phyloP scores from a whole-genome alignment of 1,140 invertebrate genomes.

The Brachionus plicatilis region DNA sequence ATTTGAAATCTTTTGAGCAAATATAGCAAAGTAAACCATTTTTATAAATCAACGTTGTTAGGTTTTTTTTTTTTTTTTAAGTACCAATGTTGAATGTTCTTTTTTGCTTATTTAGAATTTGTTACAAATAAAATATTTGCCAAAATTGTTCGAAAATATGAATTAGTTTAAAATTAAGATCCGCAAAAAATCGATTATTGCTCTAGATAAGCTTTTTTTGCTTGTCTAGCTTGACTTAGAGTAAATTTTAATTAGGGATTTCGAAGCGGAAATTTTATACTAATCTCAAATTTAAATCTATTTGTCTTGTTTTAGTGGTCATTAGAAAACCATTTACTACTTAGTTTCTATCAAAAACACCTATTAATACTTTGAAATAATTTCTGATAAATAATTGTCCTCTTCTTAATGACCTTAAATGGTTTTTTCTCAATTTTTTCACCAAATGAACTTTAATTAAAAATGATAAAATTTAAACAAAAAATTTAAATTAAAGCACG shows the following conservation, averaged over 20 bases:
- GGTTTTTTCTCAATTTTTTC: not conserved
- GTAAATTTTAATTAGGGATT: not conserved
- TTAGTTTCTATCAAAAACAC: not conserved
- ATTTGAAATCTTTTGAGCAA: not conserved
- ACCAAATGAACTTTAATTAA: no score
- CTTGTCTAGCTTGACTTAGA: not conserved
- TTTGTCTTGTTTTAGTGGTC: not conserved
- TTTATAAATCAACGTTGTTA: slow-evolving; percentile 18
- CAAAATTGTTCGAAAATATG: not conserved
- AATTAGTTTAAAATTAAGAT: slow-evolving; percentile 14
- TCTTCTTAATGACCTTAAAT: not conserved
- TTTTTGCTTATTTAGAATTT: not conserved
- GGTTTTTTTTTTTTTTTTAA: not conserved
- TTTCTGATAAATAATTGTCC: not conserved
- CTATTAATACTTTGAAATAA: not conserved
- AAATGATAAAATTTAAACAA: no score
- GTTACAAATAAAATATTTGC: not conserved
- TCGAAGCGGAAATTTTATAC: not conserved
- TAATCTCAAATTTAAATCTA: not conserved
- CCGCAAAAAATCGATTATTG: not conserved
- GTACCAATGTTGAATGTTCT: not conserved
- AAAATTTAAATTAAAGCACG: no score
- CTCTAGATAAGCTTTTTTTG: not conserved
- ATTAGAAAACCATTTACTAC: not conserved
- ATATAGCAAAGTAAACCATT: not conserved